Evolutionary conservation across 2,888 invertebrate genomes (phyloP).

Genomic region (Punctoribates punctum): DNA sequence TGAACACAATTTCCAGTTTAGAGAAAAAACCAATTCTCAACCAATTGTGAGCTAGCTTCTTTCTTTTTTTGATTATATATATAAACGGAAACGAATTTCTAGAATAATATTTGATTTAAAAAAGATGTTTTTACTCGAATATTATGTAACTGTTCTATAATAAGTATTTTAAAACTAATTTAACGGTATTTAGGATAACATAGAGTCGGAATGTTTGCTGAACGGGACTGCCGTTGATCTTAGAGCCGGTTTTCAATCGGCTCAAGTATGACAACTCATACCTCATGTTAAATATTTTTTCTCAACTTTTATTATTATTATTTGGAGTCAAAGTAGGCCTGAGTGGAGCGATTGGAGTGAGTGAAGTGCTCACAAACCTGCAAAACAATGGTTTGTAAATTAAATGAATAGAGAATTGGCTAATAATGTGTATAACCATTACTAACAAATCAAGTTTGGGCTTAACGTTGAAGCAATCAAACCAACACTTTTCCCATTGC

Average conservation of each 20-base stretch:
- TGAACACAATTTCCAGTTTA: constrained; percentile 8
- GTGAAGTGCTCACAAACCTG: neutral
- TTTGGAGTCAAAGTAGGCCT: constrained; percentile 24
- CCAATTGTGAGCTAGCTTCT: neutral
- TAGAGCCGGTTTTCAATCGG: constrained; percentile 18
- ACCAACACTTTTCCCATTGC: constrained; percentile 11
- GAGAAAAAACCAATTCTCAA: neutral
- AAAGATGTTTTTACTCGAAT: constrained; percentile 1
- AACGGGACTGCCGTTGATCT: neutral
- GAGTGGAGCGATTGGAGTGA: constrained; percentile 10
- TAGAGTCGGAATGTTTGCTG: neutral
- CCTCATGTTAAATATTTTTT: constrained; percentile 28
- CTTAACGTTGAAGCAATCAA: neutral
- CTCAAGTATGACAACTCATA: constrained; percentile 25
- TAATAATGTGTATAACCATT: neutral
- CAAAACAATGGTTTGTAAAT: constrained; percentile 28
- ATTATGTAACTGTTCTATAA: neutral
- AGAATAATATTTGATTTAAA: neutral
- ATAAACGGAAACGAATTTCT: neutral
- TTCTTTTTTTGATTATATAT: neutral
- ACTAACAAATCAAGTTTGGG: constrained; percentile 33
- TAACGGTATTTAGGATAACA: constrained; percentile 15
- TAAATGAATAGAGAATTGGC: constrained; percentile 1
- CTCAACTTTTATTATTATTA: neutral
- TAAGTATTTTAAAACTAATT: neutral